Evolutionary conservation across 1,140 invertebrate genomes (phyloP).

Genomic region (Halesus radiatus): DNA sequence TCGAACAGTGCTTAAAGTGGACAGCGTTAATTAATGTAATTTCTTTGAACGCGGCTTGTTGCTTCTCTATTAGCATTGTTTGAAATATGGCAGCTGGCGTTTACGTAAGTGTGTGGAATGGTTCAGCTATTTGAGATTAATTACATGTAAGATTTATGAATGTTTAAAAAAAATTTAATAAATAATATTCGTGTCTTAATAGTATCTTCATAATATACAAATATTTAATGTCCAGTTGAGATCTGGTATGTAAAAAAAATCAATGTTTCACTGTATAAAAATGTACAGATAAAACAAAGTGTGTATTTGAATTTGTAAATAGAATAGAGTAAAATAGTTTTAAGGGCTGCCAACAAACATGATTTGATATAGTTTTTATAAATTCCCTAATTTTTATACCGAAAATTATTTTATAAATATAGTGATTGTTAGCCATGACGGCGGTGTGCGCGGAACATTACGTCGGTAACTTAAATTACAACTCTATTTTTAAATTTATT

Average conservation of each 20-base stretch:
- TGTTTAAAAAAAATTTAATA: not conserved
- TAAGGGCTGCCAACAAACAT: slow-evolving; percentile 18
- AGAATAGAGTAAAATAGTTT: not conserved
- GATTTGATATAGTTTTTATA: slow-evolving; percentile 34
- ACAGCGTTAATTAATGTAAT: no score
- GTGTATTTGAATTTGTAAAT: slow-evolving; percentile 18
- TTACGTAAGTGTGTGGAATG: not conserved
- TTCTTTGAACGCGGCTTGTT: no score
- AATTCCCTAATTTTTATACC: slow-evolving; percentile 23
- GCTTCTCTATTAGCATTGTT: no score
- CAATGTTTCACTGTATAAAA: slow-evolving; percentile 4
- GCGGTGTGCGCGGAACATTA: not conserved
- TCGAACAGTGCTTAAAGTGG: no score
- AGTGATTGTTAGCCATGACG: slow-evolving; percentile 28
- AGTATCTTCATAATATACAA: not conserved
- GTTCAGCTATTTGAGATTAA: slow-evolving; percentile 25
- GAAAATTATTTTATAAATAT: slow-evolving; percentile 32
- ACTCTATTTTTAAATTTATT: slow-evolving; percentile 25
- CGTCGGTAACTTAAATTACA: slow-evolving; percentile 15
- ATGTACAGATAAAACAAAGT: slow-evolving; percentile 27
- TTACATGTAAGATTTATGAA: slow-evolving; percentile 2
- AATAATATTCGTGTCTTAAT: not conserved
- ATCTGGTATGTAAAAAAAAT: slow-evolving; percentile 7
- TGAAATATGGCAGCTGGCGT: no score
- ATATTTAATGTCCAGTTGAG: not conserved